These are phyloP conservation scores for Delia radicum DNA, from an alignment of 1,140 invertebrate genomes.

Conservation along the genomic window DNA sequence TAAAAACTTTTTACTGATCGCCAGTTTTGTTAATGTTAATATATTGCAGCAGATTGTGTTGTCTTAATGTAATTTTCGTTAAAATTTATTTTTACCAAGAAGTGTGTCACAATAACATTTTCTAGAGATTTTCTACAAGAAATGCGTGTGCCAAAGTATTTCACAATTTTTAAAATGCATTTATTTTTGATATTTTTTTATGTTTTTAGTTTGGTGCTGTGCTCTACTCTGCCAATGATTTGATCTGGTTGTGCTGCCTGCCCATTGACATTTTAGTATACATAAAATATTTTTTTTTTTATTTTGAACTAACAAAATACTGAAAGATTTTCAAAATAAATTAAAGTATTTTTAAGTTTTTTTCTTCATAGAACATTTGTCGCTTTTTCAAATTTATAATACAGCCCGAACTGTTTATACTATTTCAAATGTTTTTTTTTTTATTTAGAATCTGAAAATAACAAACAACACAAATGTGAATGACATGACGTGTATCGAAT, in stretches of 20 bases:
- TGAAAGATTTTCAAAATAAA: too few species aligned
- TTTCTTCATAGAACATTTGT: background rate
- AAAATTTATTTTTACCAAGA: background rate
- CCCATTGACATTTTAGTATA: background rate
- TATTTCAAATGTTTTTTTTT: too few species aligned
- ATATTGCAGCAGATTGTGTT: background rate
- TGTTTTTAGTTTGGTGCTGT: too few species aligned
- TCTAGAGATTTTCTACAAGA: background rate
- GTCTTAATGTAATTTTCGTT: background rate
- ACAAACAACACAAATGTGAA: constrained; percentile 14
- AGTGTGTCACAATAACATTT: constrained; percentile 9
- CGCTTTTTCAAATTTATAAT: too few species aligned
- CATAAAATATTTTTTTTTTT: too few species aligned
- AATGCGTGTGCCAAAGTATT: background rate
- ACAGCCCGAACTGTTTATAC: too few species aligned
- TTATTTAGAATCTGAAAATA: too few species aligned
- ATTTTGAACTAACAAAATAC: too few species aligned
- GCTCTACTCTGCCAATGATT: background rate
- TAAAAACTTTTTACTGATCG: background rate
- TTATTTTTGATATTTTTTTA: too few species aligned
- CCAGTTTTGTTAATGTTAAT: background rate
- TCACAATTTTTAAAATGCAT: too few species aligned
- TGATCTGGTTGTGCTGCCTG: background rate
- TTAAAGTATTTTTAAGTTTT: background rate
- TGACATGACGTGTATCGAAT: background rate